Conservation (phyloP, 2,113 vertebrate species). For the Todiramphus chloris region DNA sequence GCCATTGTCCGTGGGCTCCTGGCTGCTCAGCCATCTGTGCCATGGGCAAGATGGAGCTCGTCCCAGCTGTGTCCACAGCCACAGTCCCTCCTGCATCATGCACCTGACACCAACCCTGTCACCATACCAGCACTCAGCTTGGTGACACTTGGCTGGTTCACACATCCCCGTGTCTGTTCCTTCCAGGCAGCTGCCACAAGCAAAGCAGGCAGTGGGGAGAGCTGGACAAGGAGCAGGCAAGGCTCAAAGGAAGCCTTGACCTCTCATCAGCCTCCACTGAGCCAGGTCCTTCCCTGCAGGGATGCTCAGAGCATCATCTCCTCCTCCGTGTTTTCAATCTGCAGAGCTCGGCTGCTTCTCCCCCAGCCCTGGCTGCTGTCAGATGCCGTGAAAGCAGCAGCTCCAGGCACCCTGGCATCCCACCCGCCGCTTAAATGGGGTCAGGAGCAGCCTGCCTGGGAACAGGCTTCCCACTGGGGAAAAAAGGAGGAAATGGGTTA, state of each 20-base stretch:
- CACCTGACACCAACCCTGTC: neutral
- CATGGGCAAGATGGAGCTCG: neutral
- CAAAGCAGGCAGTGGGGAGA: neutral
- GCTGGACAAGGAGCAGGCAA: neutral
- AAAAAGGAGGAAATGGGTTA: neutral
- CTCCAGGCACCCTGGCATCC: neutral
- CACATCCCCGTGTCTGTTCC: neutral
- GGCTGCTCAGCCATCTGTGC: neutral
- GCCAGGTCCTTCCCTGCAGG: neutral
- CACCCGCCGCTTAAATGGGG: neutral
- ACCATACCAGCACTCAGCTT: neutral
- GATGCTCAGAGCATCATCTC: neutral
- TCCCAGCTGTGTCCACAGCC: neutral
- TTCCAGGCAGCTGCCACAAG: neutral
- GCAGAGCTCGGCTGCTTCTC: neutral
- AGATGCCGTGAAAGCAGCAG: neutral
- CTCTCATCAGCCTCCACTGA: neutral
- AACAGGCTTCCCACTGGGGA: fast-evolving
- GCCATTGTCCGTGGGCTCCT: neutral
- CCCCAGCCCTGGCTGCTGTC: neutral
- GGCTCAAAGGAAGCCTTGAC: neutral
- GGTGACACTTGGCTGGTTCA: neutral
- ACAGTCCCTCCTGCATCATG: neutral
- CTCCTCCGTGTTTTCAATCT: neutral
- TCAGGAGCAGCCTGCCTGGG: neutral